Evolutionary conservation across 2,113 vertebrate species (phyloP), one percentile per base, ranked within the genome.

Genomic region (Ornithorhynchus anatinus): DNA sequence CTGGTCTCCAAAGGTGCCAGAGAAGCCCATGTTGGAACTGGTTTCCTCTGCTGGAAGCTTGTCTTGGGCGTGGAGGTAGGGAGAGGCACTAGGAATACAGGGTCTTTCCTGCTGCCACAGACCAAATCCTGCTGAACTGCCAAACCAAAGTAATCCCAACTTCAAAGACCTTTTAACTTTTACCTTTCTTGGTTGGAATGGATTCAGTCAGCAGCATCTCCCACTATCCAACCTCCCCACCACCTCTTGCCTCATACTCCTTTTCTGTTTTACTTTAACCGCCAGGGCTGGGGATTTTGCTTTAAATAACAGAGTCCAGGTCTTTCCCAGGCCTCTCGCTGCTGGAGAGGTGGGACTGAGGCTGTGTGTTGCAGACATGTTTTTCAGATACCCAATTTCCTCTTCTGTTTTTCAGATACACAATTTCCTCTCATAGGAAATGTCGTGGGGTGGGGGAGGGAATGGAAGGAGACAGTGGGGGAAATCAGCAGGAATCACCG

Each of bases 291-390:
- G 22, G 43, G n/a, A 11, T 23, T 13, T 2, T 25, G 13, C 23
- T 19, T 16, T 8, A 25, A 12, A 4, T 15, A 45, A 8, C 5
- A 7, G 13, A 5, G 7, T 25, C 6, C 7, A 27, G 6, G 11
- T 13, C 6, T 14, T 23, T 25, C 14, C 43, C n/a, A 5, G 10
- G 20, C 43, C 43, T 45, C 4, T 22, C 19, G 13, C 4, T 25
- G 25, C 17, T 27, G 1, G 4, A 15, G 1, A 22, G 22, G 3
- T 16, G 4, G 4, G 5, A 4, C 23, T 3, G 25, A 29, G 25
- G 23, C 2, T 16, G 19, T 22, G n/a, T 16, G 4, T 16, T 5
- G 25, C 10, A 8, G 4, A 27, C 17, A 15, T 29, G 45, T 27
- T 27, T 27, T 48, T 48, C 45, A 11, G 1, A 17, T 17, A 48